These are phyloP conservation scores for Ibidorhyncha struthersii DNA, from an alignment of 2,113 vertebrate species.

Conservation along the genomic window DNA sequence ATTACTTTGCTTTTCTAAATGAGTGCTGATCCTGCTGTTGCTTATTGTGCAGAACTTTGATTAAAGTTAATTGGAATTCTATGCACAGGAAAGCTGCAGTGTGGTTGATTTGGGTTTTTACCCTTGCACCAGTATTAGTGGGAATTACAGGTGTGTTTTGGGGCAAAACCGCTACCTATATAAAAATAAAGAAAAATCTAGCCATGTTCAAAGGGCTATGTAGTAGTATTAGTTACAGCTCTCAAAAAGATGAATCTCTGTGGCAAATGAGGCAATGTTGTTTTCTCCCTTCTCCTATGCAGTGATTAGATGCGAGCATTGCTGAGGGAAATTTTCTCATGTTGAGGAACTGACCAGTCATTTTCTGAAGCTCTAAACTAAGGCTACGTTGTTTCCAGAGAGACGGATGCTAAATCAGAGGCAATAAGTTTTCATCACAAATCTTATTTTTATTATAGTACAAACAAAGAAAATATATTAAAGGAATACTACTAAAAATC, in stretches of 20 bases:
- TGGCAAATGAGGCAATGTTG: background rate
- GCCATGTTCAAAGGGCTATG: background rate
- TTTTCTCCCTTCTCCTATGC: background rate
- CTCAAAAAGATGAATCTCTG: background rate
- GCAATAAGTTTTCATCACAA: background rate
- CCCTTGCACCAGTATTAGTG: background rate
- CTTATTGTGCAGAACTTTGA: background rate
- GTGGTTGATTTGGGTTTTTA: background rate
- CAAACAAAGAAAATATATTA: background rate
- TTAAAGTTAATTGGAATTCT: background rate
- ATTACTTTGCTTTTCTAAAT: conserved; percentile 42
- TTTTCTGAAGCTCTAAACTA: background rate
- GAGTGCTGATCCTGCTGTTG: background rate
- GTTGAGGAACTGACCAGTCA: background rate
- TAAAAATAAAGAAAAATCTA: background rate
- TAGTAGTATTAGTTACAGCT: background rate
- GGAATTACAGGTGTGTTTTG: background rate
- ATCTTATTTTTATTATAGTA: background rate
- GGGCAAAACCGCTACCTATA: background rate
- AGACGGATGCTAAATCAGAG: background rate
- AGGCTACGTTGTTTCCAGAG: background rate
- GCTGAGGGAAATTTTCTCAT: background rate
- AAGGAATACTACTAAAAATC: background rate
- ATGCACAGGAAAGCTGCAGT: background rate
- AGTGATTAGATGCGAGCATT: background rate